These are phyloP conservation scores for Meteorus sp. DNA, from an alignment of 1,140 invertebrate genomes.

Conservation along the genomic window DNA sequence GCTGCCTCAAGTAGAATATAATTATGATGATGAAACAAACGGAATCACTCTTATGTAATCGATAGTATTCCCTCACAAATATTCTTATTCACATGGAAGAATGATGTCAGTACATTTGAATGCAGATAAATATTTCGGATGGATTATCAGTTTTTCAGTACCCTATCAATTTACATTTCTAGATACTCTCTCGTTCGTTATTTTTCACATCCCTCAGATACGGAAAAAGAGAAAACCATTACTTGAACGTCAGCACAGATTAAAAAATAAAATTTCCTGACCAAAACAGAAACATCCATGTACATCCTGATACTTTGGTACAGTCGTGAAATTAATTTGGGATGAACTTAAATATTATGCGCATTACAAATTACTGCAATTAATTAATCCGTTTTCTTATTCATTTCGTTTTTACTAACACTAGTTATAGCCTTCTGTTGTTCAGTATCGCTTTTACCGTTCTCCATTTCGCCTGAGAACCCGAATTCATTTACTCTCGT, in stretches of 20 bases:
- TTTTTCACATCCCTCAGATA: background rate
- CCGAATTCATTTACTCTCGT: slow-evolving; percentile 97
- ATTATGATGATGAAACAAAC: background rate
- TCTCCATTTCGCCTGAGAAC: slow-evolving; percentile 75
- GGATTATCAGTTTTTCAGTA: no score
- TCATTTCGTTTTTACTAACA: slow-evolving; percentile 26
- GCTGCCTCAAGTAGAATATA: background rate
- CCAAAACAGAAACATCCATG: background rate
- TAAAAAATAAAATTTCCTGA: no score
- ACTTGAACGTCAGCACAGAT: background rate
- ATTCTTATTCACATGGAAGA: no score
- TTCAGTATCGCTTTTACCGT: slow-evolving; percentile 30
- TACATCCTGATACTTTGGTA: slow-evolving; percentile 17
- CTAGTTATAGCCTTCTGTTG: slow-evolving; percentile 34
- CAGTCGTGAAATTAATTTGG: background rate
- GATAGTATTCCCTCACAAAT: no score
- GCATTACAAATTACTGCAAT: background rate
- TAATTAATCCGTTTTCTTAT: slow-evolving; percentile 50
- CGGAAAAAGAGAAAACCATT: background rate
- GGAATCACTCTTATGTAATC: background rate
- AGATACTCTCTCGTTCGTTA: background rate
- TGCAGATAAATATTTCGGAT: no score
- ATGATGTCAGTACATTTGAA: no score
- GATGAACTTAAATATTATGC: background rate
- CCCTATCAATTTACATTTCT: no score